Conservation (phyloP, 92 coral and sea anemone genomes). For the Epizoanthus rinbou region DNA sequence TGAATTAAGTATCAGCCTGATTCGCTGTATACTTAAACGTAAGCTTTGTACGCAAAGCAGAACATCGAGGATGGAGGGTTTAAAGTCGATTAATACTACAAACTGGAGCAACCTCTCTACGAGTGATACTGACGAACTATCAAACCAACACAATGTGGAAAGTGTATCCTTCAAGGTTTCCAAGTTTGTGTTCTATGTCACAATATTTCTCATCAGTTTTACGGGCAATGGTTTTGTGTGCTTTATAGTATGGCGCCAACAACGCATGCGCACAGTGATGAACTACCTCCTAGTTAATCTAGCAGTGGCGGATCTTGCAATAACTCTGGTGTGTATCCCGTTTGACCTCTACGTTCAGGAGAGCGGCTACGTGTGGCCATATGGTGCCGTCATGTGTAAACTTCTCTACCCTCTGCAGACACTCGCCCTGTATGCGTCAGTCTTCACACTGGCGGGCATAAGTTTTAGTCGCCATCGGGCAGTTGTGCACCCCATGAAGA, state of each 20-base stretch:
- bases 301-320: conserved; percentile 70
- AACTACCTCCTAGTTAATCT: conserved; percentile 71
- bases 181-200: conserved; percentile 56
- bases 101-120: not conserved
- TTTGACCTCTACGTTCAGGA: conserved; percentile 76
- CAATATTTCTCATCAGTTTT: conserved; percentile 57
- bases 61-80: too few relatives aligned
- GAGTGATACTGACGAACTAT: not conserved
- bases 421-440: conserved; percentile 63
- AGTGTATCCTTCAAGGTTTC: conserved; percentile 27
- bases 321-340: conserved; percentile 69
- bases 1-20: too few relatives aligned
- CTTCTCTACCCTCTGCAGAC: conserved; percentile 72
- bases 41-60: too few relatives aligned
- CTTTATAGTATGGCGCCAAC: conserved; percentile 63
- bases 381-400: conserved; percentile 52
- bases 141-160: conserved; percentile 7
- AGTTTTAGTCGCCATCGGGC: conserved; percentile 69
- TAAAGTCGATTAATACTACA: too few relatives aligned
- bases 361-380: conserved; percentile 66
- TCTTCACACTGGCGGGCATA: conserved; percentile 67
- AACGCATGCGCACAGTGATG: conserved; percentile 75
- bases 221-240: conserved; percentile 73
- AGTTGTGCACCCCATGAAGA: conserved; percentile 65
- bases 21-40: too few relatives aligned